Conservation (phyloP, 2,888 invertebrate species). For the Drosophila recens region DNA sequence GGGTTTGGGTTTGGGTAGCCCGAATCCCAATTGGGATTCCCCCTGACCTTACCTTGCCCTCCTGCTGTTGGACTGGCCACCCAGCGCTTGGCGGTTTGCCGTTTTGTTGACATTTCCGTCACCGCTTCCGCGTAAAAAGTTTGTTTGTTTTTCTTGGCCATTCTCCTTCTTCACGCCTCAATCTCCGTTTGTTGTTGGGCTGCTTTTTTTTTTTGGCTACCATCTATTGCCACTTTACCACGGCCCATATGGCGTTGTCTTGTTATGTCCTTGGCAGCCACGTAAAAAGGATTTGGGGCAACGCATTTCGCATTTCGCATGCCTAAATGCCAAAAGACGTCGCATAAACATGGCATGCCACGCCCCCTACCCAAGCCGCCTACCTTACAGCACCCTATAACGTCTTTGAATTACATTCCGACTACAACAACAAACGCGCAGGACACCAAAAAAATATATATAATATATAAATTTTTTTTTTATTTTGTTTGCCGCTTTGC, state of each 20-base stretch:
- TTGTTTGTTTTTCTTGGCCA: constrained; percentile 61
- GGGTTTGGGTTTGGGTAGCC: constrained; percentile 22
- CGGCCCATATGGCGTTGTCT: constrained; percentile 52
- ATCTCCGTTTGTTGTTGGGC: constrained; percentile 9
- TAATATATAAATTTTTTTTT: constrained; percentile 8
- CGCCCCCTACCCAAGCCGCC: constrained; percentile 41
- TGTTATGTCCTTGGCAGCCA: constrained; percentile 68
- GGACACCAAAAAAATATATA: constrained; percentile 56
- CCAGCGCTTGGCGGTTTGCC: constrained; percentile 37
- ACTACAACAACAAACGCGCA: constrained; percentile 53
- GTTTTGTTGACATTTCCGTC: constrained; percentile 79
- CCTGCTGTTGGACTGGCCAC: neutral
- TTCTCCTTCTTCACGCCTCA: constrained; percentile 30
- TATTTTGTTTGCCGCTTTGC: constrained; percentile 57
- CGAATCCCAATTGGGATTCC: constrained; percentile 26
- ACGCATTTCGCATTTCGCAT: constrained; percentile 69
- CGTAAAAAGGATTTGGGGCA: constrained; percentile 78
- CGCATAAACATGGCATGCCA: constrained; percentile 74
- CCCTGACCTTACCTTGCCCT: neutral
- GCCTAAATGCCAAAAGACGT: constrained; percentile 81
- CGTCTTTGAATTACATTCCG: constrained; percentile 71
- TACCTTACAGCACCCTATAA: constrained; percentile 34
- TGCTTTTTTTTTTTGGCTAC: neutral
- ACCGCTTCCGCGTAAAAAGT: constrained; percentile 63
- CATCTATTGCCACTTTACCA: constrained; percentile 39